These are phyloP conservation scores for Caiman crocodilus DNA, from an alignment of 2,797 vertebrate genomes.

Conservation along the genomic window DNA sequence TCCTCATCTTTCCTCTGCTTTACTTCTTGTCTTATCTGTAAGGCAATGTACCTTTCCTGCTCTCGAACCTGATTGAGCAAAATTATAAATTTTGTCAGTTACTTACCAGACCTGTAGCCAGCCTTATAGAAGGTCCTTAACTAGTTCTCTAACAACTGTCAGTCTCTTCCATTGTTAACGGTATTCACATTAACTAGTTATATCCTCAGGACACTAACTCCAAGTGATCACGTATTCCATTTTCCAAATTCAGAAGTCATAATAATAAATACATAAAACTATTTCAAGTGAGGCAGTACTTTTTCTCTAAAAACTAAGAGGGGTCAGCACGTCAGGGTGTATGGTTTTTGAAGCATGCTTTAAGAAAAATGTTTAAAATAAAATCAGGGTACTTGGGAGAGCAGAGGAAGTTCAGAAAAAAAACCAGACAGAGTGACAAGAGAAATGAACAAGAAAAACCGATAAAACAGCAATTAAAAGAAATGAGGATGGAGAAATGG, in stretches of 20 bases:
- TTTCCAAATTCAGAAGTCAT: neutral
- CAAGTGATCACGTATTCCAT: neutral
- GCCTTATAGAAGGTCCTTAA: neutral
- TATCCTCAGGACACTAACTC: neutral
- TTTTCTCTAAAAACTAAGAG: too few relatives aligned
- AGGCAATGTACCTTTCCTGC: conserved; percentile 90
- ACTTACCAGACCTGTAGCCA: neutral
- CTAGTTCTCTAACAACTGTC: neutral
- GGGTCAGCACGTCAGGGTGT: too few relatives aligned
- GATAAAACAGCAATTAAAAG: neutral
- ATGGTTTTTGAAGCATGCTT: too few relatives aligned
- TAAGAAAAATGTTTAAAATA: too few relatives aligned
- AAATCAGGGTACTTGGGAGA: neutral
- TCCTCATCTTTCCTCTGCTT: conserved; percentile 86
- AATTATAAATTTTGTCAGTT: neutral
- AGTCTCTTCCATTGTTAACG: neutral
- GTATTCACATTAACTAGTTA: neutral
- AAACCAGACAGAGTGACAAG: neutral
- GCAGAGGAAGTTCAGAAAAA: neutral
- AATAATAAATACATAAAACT: neutral
- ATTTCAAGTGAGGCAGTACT: neutral
- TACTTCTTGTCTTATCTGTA: conserved; percentile 87
- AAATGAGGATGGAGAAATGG: neutral
- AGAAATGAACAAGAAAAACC: neutral
- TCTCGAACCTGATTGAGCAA: conserved; percentile 89